Evolutionary conservation across 2,113 vertebrate species (phyloP).

Genomic region (Felis catus): F.catus_Fca126_mat1.0 CM031415.1:175067001-175067500

Average conservation of each 20-base stretch:
- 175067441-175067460: background rate
- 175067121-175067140: background rate
- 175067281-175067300: background rate
- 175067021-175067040: constrained; percentile 19
- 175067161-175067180: background rate
- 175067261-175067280: background rate
- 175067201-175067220: constrained; percentile 38
- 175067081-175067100: constrained; percentile 13
- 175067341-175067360: background rate
- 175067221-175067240: background rate
- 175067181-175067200: background rate
- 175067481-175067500: background rate
- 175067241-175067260: background rate
- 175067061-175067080: constrained; percentile 5
- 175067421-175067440: background rate
- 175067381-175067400: background rate
- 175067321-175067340: background rate
- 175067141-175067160: background rate
- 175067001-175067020: background rate
- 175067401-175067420: background rate
- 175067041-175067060: constrained; percentile 2
- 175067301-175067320: constrained; percentile 19
- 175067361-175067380: background rate
- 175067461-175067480: background rate
- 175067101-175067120: constrained; percentile 30